Evolutionary conservation across 1,140 invertebrate species (phyloP).

Genomic region (Drosophila hydei): DNA sequence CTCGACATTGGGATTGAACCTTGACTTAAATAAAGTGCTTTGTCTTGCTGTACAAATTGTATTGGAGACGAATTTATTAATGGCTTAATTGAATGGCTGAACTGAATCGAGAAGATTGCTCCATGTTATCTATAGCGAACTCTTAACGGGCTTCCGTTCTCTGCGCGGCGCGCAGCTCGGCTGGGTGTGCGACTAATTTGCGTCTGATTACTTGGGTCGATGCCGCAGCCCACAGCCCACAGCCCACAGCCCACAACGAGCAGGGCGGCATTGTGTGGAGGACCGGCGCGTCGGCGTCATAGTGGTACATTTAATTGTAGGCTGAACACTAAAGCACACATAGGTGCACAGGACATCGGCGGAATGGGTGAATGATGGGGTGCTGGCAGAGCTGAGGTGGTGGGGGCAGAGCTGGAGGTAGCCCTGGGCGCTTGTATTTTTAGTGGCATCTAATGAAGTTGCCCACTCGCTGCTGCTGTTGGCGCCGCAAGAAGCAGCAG

Average conservation of each 20-base stretch:
- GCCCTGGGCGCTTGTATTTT: slow-evolving; percentile 47
- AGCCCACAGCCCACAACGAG: no score
- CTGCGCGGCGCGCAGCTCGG: not conserved
- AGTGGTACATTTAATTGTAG: slow-evolving; percentile 66
- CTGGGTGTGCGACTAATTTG: slow-evolving; percentile 54
- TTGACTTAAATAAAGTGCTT: no score
- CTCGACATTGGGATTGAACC: no score
- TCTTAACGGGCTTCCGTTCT: no score
- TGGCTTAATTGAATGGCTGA: no score
- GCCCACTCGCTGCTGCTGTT: slow-evolving; percentile 39
- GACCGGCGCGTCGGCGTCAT: slow-evolving; percentile 20
- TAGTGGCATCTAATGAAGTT: slow-evolving; percentile 74
- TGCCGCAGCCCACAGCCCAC: no score
- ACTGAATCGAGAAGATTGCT: no score
- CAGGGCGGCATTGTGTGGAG: no score
- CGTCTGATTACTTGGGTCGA: slow-evolving; percentile 53
- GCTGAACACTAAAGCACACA: slow-evolving; percentile 9
- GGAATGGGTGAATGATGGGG: not conserved
- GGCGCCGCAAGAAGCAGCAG: slow-evolving; percentile 15
- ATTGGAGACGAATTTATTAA: no score
- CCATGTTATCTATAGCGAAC: no score
- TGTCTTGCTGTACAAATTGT: no score
- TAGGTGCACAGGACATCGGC: not conserved
- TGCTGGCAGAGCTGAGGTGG: not conserved
- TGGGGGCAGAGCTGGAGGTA: no score